Base-by-base conservation (phyloP, 2,888 invertebrate genomes). In the Ferrisia virgata region DNA sequence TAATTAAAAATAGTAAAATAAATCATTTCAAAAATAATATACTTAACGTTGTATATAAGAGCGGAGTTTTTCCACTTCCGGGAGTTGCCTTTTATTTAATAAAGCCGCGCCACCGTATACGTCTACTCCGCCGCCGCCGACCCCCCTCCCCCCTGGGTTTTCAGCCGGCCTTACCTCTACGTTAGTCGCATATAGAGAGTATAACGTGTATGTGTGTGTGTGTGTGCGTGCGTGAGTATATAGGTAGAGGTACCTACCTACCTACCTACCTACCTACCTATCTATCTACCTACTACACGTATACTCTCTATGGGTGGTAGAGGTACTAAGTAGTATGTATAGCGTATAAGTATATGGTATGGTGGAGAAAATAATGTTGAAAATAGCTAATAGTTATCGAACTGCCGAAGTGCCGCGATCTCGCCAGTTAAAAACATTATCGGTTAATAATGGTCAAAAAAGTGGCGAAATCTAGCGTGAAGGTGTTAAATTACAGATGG, bases 401-500 rank as follows among this genome's bases (percentile, higher is more conserved):
- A 76, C 72, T 36, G 33, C 64, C 64, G 64, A 31, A 31, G 28
- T 64, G 64, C 28, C 28, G 28, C 28, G 13, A 36, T 76, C 64
- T 36, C 72, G 72, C 33, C 15, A n/a, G 31, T 69, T 76, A 36
- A 76, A 76, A 76, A 76, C 72, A 76, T 76, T 76, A 36, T 76
- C 72, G 72, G 79, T 79, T 79, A 82, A 82, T 40, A 39, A 64
- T 25, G 82, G 82, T 64, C 58, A 82, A 82, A 69, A 64, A 64
- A 64, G 82, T 82, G 82, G 82, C 82, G 82, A 82, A 64, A 82
- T 82, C 82, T 82, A 82, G 82, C 82, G 82, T 82, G 25, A 82
- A 82, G 82, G 82, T 82, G 82, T 82, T 82, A 64, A 82, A 82
- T 82, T 82, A 82, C 82, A 33, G 82, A 58, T 69, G 82, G 82